phyloP scores from a whole-genome alignment of 1,140 invertebrate genomes.

The Adelges cooleyi region DNA sequence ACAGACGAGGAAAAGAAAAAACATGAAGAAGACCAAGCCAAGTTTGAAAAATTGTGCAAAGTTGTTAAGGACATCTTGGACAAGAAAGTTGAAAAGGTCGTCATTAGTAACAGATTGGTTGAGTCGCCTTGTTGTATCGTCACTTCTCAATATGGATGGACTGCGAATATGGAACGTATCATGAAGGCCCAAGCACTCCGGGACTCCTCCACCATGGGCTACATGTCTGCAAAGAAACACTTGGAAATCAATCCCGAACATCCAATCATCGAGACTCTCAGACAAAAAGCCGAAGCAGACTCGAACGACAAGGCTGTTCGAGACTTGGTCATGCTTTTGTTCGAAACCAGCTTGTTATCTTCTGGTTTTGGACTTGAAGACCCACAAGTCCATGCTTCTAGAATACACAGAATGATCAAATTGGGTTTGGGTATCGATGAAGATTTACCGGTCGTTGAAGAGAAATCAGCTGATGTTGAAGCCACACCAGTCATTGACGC shows the following conservation, averaged over 20 bases:
- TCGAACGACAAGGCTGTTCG: conserved; percentile 97
- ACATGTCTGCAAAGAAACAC: conserved; percentile 97
- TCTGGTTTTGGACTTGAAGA: conserved; percentile 87
- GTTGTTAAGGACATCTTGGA: conserved; percentile 97
- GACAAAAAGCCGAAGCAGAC: conserved; percentile 83
- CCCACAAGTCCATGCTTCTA: conserved; percentile 67
- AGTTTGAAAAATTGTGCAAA: conserved; percentile 90
- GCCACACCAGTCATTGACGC: conserved; percentile 60
- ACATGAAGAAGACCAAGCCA: conserved; percentile 84
- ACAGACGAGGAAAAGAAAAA: conserved; percentile 95
- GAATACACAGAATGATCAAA: conserved; percentile 91
- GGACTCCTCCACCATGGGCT: conserved; percentile 94
- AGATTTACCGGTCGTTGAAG: conserved; percentile 61
- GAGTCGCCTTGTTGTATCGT: conserved; percentile 98
- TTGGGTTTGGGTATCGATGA: conserved; percentile 92
- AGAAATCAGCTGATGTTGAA: conserved; percentile 46
- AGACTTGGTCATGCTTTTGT: conserved; percentile 84
- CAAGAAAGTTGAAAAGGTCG: conserved; percentile 95
- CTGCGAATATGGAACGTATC: conserved; percentile 98
- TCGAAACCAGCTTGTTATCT: conserved; percentile 82
- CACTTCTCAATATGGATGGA: conserved; percentile 98
- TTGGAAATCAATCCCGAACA: conserved; percentile 99
- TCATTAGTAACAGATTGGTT: conserved; percentile 85
- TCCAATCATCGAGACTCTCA: conserved; percentile 78
- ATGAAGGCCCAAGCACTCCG: conserved; percentile 96